Percentiles rank a stretch among this genome's conserved stretches.
These are phyloP conservation scores for Neelides folsomi DNA, from an alignment of 2,888 invertebrate genomes.

Conservation along the genomic window DNA sequence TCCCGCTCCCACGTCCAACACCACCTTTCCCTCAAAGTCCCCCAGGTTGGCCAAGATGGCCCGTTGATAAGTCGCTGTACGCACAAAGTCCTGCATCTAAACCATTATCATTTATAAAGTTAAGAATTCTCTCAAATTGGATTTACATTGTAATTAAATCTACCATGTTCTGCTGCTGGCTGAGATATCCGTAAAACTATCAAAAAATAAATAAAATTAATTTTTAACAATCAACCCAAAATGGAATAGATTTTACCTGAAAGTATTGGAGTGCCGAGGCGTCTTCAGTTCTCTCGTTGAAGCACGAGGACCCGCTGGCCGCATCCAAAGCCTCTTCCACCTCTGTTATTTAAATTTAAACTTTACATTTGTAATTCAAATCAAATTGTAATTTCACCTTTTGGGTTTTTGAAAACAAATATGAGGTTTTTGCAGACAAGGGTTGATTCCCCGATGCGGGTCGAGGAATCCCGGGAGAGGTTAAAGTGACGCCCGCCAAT, in stretches of 20 bases:
- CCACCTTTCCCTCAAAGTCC: slow-evolving; percentile 71
- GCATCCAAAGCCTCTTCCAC: too few relatives aligned
- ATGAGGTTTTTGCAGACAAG: too few relatives aligned
- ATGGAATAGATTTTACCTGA: slow-evolving; percentile 41
- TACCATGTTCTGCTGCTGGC: slow-evolving; percentile 92
- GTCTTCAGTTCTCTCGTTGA: slow-evolving; percentile 91
- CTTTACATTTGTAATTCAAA: too few relatives aligned
- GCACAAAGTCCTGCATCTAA: slow-evolving; percentile 93
- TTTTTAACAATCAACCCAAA: background rate
- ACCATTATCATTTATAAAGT: too few relatives aligned
- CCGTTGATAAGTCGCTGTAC: slow-evolving; percentile 95
- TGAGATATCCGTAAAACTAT: slow-evolving; percentile 94
- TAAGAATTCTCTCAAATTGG: too few relatives aligned
- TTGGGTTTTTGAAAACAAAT: too few relatives aligned
- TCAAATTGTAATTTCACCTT: too few relatives aligned
- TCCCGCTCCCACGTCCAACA: slow-evolving; percentile 95
- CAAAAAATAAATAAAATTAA: slow-evolving; percentile 28
- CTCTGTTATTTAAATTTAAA: too few relatives aligned
- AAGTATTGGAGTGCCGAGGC: slow-evolving; percentile 98
- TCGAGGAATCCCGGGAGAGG: too few relatives aligned
- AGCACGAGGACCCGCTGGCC: slow-evolving; percentile 55
- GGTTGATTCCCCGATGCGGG: too few relatives aligned
- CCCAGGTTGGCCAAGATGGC: slow-evolving; percentile 85
- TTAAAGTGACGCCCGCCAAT: too few relatives aligned
- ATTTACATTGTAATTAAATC: too few relatives aligned